Evolutionary conservation across 2,113 vertebrate species (phyloP), one percentile per base, ranked within the genome.

Genomic region (Bubo blakistoni): DNA sequence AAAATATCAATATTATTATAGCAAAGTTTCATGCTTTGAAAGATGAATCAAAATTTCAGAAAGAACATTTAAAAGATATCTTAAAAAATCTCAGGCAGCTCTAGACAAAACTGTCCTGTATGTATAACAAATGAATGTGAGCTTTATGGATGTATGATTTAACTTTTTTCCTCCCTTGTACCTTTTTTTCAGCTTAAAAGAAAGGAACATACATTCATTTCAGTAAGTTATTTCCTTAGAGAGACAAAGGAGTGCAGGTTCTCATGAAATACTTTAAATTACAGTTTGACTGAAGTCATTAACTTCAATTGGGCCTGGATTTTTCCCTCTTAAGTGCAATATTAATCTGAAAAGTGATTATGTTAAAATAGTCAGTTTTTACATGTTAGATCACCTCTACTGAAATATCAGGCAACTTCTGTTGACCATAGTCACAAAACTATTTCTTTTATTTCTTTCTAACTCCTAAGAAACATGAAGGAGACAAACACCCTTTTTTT

Each of bases 231-330:
- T 40, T 92, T 76, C 47, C 40, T 57, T 29, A 66, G 38, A 74
- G 67, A 38, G 34, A 47, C 20, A 72, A 79, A 87, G 12, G 7
- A 81, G 19, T 25, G 24, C 29, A 82, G 12, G 14, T 62, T 21
- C 24, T 54, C 26, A 30, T 27, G 2, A 76, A 90, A 83, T 16
- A 92, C 24, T 63, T 58, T 38, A 55, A 85, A 58, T 90, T 32
- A 38, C 29, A 55, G 21, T 47, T 69, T 57, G 9, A 32, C 46
- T 80, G 29, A 80, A 65, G 10, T 30, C 2, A 73, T 32, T 61
- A 69, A 40, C 34, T 51, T 73, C 24, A 73, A 0, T 1, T 61
- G 4, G 26, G 19, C 13, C 13, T 2, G 1, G 13, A 51, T 36
- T 77, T 86, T 86, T 40, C 47, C 14, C 13, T 65, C 36, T 69